A percentile compares a stretch with the other conserved stretches of the same genome.
Evolutionary conservation across 2,797 vertebrate genomes (phyloP).

Genomic region (Brotula barbata): DNA sequence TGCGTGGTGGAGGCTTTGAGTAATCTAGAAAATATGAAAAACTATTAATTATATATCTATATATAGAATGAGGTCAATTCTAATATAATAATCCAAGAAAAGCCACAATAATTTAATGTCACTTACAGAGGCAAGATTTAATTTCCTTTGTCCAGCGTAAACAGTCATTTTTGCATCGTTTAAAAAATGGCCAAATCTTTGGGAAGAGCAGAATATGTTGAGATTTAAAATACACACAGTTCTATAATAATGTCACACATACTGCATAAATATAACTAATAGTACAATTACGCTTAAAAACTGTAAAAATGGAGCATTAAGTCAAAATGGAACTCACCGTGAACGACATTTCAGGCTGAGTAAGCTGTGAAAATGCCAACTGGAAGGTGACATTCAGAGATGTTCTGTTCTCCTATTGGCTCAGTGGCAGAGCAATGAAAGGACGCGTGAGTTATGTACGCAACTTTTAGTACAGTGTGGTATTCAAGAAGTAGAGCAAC

Average conservation of each 20-base stretch:
- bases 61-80: not conserved
- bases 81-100: not conserved
- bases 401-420: conserved; percentile 63
- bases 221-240: not conserved
- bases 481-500: not conserved
- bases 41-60: not conserved
- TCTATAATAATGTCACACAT: not conserved
- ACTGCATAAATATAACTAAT: no score
- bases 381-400: conserved; percentile 65
- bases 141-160: conserved; percentile 14
- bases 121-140: conserved; percentile 50
- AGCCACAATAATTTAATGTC: not conserved
- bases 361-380: conserved; percentile 34
- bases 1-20: conserved; percentile 3
- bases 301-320: not conserved
- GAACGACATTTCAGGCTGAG: conserved; percentile 55
- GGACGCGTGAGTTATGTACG: not conserved
- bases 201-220: conserved; percentile 12
- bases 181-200: conserved; percentile 76
- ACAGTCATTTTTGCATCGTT: conserved; percentile 64
- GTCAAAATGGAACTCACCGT: conserved; percentile 55
- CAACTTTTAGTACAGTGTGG: not conserved
- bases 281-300: not conserved
- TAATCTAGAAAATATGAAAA: conserved; percentile 36
- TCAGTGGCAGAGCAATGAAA: conserved; percentile 2